phyloP scores from a whole-genome alignment of 2,797 vertebrate genomes.

The Macropus fuliginosus region DNA sequence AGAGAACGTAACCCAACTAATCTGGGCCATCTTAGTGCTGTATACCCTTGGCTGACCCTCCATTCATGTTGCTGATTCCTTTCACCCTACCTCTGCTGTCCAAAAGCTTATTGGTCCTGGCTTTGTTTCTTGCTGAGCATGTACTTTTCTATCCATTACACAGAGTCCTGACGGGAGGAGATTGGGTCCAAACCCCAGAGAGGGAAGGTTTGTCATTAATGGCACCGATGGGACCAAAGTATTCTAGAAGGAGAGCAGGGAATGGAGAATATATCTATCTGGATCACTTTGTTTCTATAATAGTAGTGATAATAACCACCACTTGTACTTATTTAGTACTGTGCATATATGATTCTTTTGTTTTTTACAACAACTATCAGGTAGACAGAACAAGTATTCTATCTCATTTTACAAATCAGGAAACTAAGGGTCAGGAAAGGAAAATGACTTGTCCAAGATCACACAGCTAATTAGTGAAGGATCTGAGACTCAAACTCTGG shows the following conservation, averaged over 20 bases:
- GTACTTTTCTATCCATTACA: not conserved
- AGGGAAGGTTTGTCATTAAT: not conserved
- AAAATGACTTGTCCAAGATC: not conserved
- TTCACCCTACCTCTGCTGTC: not conserved
- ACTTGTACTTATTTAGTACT: not conserved
- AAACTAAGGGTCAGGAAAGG: not conserved
- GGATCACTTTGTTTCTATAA: not conserved
- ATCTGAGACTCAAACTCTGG: not conserved
- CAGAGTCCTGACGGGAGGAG: not conserved
- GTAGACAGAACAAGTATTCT: not conserved
- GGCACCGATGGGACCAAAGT: not conserved
- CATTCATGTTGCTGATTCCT: not conserved
- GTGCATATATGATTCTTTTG: not conserved
- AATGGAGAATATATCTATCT: not conserved
- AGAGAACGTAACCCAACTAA: not conserved
- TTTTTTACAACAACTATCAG: not conserved
- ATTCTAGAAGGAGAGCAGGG: not conserved
- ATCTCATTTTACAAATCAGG: fast-evolving
- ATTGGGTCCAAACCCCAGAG: not conserved
- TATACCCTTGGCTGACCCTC: not conserved
- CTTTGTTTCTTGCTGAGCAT: not conserved
- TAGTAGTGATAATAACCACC: not conserved
- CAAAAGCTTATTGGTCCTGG: not conserved
- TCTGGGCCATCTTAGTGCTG: not conserved
- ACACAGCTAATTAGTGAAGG: not conserved